Conservation (phyloP, 2,888 invertebrate species). For the Gortyna flavago region DNA sequence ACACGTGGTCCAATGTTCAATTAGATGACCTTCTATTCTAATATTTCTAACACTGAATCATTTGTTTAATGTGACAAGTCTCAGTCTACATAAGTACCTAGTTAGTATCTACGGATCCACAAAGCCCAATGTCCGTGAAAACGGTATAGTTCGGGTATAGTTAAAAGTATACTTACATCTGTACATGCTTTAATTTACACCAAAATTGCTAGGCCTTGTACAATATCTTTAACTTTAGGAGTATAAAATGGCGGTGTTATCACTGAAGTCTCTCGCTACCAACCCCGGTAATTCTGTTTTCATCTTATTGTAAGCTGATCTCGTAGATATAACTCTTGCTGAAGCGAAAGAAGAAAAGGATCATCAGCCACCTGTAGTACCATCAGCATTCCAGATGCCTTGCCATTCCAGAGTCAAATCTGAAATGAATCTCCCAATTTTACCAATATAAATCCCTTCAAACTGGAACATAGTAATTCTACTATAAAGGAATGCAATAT, state of each 20-base stretch:
- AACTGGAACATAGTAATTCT: background rate
- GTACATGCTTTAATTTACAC: background rate
- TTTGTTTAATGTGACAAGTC: background rate
- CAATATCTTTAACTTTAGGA: background rate
- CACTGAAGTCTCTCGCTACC: background rate
- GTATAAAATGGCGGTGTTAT: background rate
- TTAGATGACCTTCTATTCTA: slow-evolving; percentile 20
- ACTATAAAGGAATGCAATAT: background rate
- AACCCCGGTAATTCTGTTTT: background rate
- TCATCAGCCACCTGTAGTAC: background rate
- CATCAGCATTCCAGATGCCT: background rate
- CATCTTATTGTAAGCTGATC: background rate
- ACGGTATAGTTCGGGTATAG: background rate
- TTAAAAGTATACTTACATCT: background rate
- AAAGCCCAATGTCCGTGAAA: background rate
- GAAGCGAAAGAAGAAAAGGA: background rate
- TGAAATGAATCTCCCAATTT: background rate
- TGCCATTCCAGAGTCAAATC: background rate
- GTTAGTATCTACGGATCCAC: background rate
- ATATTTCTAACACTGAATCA: slow-evolving; percentile 24
- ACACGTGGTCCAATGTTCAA: slow-evolving; percentile 22
- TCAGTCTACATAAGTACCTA: background rate
- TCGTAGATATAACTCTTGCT: background rate
- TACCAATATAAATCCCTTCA: background rate
- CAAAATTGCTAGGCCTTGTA: background rate